Conservation (phyloP, 2,113 vertebrate genomes). For the Melierax canorus region DNA sequence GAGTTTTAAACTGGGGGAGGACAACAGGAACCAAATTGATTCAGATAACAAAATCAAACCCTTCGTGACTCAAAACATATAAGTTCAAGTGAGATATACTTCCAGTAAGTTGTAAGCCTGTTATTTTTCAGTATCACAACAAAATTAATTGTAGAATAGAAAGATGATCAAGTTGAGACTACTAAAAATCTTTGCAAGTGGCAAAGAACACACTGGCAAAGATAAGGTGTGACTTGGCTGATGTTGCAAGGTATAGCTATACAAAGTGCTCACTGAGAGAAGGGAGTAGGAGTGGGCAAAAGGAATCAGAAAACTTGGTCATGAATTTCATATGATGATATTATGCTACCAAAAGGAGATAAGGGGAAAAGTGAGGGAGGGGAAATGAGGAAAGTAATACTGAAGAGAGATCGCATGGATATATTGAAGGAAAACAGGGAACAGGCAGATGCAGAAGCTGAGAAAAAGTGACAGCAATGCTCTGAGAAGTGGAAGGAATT, state of each 20-base stretch:
- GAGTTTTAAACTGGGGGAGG: background rate
- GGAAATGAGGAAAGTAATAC: background rate
- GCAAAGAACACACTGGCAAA: background rate
- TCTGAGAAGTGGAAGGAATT: slow-evolving; percentile 9
- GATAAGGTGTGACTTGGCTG: background rate
- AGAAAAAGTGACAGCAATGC: slow-evolving; percentile 9
- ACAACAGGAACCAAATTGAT: background rate
- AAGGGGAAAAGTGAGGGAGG: background rate
- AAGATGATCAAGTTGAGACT: background rate
- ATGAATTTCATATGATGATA: background rate
- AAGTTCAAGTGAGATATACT: background rate
- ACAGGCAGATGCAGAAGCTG: background rate
- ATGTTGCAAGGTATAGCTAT: background rate
- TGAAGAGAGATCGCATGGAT: background rate
- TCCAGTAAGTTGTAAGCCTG: background rate
- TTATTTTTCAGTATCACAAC: background rate
- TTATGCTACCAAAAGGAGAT: background rate
- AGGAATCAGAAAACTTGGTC: background rate
- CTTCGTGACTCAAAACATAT: background rate
- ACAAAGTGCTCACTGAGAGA: background rate
- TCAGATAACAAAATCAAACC: background rate
- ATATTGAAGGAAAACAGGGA: background rate
- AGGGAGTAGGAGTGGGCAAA: background rate
- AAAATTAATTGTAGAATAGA: background rate
- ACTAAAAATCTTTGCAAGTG: background rate